A percentile compares a stretch with the other conserved stretches of the same genome.
Conservation (phyloP, 2,888 invertebrate species). For the Polydrusus tereticollis region DNA sequence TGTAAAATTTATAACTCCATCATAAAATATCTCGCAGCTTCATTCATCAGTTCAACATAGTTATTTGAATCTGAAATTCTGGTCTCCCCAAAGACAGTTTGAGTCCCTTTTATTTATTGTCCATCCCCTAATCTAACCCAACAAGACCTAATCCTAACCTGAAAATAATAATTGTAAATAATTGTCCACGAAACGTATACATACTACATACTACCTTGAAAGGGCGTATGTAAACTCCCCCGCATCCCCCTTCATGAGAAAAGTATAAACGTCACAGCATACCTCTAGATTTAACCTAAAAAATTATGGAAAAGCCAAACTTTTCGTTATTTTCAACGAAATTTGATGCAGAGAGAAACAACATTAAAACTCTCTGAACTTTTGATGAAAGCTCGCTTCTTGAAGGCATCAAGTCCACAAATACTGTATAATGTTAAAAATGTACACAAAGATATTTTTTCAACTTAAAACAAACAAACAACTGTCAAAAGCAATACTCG, state of each 20-base stretch:
- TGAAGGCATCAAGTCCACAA: constrained; percentile 24
- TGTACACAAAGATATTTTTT: constrained; percentile 18
- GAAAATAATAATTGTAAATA: too few relatives aligned
- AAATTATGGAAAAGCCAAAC: background rate
- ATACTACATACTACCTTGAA: too few relatives aligned
- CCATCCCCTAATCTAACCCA: too few relatives aligned
- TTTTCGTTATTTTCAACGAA: background rate
- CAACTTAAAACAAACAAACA: background rate
- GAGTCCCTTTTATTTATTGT: constrained; percentile 44
- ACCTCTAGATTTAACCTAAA: too few relatives aligned
- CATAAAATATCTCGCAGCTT: constrained; percentile 29
- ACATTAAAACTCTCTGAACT: constrained; percentile 33
- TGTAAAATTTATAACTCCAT: constrained; percentile 20
- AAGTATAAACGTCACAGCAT: too few relatives aligned
- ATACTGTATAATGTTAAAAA: constrained; percentile 19
- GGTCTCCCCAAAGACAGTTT: constrained; percentile 40
- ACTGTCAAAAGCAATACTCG: background rate
- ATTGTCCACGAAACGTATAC: too few relatives aligned
- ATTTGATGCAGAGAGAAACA: constrained; percentile 13
- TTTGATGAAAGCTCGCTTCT: constrained; percentile 33
- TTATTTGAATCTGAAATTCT: constrained; percentile 37
- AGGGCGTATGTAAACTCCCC: too few relatives aligned
- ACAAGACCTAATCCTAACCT: too few relatives aligned
- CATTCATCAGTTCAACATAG: constrained; percentile 29
- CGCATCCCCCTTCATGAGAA: too few relatives aligned